phyloP scores from a whole-genome alignment of 2,888 invertebrate species.

The Pyrrhosoma nymphula region DNA sequence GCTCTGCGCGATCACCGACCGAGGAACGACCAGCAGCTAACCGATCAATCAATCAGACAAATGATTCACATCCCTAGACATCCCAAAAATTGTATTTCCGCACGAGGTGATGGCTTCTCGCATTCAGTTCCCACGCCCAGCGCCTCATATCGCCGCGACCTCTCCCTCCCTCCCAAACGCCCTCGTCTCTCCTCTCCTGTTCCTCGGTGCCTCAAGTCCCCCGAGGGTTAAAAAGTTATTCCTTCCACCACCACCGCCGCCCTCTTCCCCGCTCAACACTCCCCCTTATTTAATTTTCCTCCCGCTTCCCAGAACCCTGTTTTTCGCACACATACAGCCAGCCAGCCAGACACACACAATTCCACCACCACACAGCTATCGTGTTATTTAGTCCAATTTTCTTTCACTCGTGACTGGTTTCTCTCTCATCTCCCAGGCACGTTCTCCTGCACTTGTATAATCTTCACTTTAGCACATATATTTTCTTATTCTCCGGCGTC shows the following conservation, averaged over 20 bases:
- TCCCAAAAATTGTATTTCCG: neutral
- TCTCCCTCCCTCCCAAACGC: neutral
- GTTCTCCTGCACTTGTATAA: neutral
- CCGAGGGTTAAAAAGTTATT: neutral
- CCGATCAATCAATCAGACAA: neutral
- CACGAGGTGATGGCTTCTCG: neutral
- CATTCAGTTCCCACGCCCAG: neutral
- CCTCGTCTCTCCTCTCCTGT: neutral
- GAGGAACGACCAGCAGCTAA: neutral
- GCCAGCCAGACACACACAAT: neutral
- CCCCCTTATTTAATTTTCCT: neutral
- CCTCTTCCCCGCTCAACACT: neutral
- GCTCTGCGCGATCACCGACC: neutral
- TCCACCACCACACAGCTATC: neutral
- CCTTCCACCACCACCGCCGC: neutral
- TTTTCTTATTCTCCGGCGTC: neutral
- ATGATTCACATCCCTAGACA: neutral
- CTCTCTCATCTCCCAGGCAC: neutral
- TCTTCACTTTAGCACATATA: neutral
- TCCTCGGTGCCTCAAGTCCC: neutral
- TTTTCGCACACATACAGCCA: neutral
- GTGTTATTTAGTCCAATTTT: slow-evolving; percentile 3
- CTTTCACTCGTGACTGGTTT: neutral
- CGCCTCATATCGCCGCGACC: neutral
- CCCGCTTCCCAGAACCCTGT: neutral